Evolutionary conservation across 2,888 invertebrate genomes (phyloP).

Genomic region (Carabus problematicus): DNA sequence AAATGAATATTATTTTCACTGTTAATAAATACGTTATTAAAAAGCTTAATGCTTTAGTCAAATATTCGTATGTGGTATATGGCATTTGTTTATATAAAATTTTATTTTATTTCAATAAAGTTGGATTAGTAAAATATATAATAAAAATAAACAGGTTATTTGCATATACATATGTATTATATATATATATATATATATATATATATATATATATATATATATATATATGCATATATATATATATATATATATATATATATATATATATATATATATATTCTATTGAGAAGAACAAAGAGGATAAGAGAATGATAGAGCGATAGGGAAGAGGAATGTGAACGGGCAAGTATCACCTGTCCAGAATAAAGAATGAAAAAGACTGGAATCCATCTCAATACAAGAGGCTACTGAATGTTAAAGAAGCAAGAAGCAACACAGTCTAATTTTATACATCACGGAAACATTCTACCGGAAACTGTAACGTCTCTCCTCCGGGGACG

Average conservation of each 20-base stretch:
- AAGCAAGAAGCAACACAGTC: conserved; percentile 17
- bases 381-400: conserved; percentile 8
- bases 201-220: background rate
- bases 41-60: too few species aligned
- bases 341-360: background rate
- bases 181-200: background rate
- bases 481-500: conserved; percentile 7
- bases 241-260: too few species aligned
- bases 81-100: too few species aligned
- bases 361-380: background rate
- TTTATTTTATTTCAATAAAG: too few species aligned
- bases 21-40: too few species aligned
- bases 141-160: too few species aligned
- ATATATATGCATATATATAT: background rate
- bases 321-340: background rate
- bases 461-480: conserved; percentile 16
- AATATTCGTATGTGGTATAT: too few species aligned
- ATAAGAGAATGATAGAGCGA: background rate
- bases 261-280: too few species aligned
- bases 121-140: too few species aligned
- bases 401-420: conserved; percentile 17
- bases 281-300: too few species aligned
- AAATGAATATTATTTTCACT: too few species aligned
- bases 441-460: conserved; percentile 36
- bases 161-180: too few species aligned